A percentile compares a stretch with the other conserved stretches of the same genome.
phyloP scores from a whole-genome alignment of 2,888 invertebrate species.

The Acronicta leporina region DNA sequence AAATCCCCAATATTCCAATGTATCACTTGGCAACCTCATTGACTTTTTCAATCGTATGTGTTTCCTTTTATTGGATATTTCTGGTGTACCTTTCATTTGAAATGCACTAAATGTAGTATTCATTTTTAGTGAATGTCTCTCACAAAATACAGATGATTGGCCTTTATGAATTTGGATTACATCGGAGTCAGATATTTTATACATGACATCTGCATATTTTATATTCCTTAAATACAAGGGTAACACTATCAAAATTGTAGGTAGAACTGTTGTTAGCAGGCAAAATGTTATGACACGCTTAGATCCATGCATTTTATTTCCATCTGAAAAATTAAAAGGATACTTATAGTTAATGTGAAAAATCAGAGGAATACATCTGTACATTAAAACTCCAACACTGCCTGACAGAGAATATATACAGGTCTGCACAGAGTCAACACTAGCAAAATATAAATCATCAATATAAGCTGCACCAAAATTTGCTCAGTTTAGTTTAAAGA shows the following conservation, averaged over 20 bases:
- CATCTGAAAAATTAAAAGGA: slow-evolving; percentile 83
- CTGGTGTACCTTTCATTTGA: slow-evolving; percentile 92
- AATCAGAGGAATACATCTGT: too few species aligned
- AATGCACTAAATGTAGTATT: slow-evolving; percentile 92
- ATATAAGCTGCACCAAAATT: too few species aligned
- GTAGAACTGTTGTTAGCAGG: slow-evolving; percentile 92
- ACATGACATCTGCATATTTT: slow-evolving; percentile 93
- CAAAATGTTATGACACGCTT: slow-evolving; percentile 94
- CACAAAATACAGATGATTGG: slow-evolving; percentile 94
- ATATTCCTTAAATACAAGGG: slow-evolving; percentile 94
- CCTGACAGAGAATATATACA: too few species aligned
- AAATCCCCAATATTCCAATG: slow-evolving; percentile 96
- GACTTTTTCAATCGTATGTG: slow-evolving; percentile 94
- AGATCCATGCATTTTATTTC: slow-evolving; percentile 93
- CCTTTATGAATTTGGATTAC: slow-evolving; percentile 95
- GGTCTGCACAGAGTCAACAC: too few species aligned
- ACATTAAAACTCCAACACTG: too few species aligned
- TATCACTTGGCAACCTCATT: slow-evolving; percentile 95
- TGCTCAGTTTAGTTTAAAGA: too few species aligned
- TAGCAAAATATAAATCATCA: too few species aligned
- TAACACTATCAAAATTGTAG: slow-evolving; percentile 92
- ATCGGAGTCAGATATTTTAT: slow-evolving; percentile 95
- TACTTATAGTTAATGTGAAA: slow-evolving; percentile 20
- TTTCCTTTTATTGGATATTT: slow-evolving; percentile 91
- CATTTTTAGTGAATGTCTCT: slow-evolving; percentile 94